Conservation (phyloP, 1,140 invertebrate species). For the Zaprionus lachaisei region DNA sequence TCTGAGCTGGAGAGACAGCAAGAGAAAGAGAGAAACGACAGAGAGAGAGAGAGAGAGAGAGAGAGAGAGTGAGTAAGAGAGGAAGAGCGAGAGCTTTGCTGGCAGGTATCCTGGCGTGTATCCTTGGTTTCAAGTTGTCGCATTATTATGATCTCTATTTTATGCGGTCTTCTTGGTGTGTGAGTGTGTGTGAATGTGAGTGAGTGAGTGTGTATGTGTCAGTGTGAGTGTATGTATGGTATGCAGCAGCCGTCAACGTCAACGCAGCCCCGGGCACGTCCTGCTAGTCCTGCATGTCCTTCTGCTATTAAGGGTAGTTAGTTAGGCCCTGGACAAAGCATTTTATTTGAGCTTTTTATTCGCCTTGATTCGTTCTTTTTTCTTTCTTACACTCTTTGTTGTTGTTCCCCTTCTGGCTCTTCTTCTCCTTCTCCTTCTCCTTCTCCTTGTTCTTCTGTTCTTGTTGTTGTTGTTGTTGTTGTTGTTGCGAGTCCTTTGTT, state of each 20-base stretch:
- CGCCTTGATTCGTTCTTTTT: conserved; percentile 58
- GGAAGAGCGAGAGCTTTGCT: conserved; percentile 32
- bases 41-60: conserved; percentile 5
- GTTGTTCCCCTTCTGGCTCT: conserved; percentile 4
- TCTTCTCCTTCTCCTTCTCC: conserved; percentile 14
- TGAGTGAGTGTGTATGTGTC: conserved; percentile 23
- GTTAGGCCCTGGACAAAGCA: conserved; percentile 78
- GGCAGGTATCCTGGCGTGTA: conserved; percentile 73
- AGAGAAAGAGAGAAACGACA: not conserved
- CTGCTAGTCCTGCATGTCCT: conserved; percentile 71
- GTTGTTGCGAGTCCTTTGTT: conserved; percentile 65
- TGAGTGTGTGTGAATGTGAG: conserved; percentile 16
- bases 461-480: conserved; percentile 43
- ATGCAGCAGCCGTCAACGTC: conserved; percentile 54
- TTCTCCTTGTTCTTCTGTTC: conserved; percentile 18
- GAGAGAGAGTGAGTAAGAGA: not conserved
- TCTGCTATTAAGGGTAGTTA: conserved; percentile 77
- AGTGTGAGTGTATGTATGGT: conserved; percentile 18
- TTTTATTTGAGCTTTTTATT: conserved; percentile 82
- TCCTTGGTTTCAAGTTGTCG: conserved; percentile 78
- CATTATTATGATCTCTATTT: conserved; percentile 77
- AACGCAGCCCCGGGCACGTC: conserved; percentile 41
- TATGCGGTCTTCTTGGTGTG: conserved; percentile 49
- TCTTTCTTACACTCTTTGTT: conserved; percentile 36
- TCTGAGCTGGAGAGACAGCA: conserved; percentile 31